These are phyloP conservation scores for Arenaria interpres DNA, from an alignment of 2,113 vertebrate genomes.

Conservation along the genomic window DNA sequence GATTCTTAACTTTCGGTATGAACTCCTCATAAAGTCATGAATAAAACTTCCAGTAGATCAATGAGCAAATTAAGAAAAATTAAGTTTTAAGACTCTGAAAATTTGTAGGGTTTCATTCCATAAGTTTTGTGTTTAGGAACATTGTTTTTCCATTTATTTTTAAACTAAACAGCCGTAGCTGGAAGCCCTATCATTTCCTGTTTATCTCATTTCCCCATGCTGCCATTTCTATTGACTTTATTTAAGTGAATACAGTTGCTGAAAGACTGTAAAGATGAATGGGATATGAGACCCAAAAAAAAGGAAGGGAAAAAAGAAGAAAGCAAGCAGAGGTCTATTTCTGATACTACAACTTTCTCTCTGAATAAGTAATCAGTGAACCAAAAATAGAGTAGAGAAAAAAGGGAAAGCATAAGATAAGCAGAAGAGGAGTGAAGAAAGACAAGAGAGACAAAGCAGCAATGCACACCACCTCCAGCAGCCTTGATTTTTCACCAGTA, in stretches of 20 bases:
- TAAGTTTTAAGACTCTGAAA: neutral
- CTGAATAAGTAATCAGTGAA: neutral
- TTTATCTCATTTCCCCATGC: neutral
- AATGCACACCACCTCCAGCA: neutral
- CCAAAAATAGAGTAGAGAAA: neutral
- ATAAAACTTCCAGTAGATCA: neutral
- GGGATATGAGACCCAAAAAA: neutral
- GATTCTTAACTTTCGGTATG: neutral
- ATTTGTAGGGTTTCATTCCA: neutral
- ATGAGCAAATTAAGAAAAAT: neutral
- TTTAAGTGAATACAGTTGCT: neutral
- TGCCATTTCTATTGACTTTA: neutral
- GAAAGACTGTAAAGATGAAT: neutral
- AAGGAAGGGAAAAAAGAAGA: neutral
- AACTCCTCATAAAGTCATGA: neutral
- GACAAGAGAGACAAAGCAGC: neutral
- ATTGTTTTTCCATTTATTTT: neutral
- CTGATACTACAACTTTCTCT: neutral
- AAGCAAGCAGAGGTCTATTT: neutral
- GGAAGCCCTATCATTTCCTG: neutral
- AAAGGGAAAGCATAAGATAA: neutral
- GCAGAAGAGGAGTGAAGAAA: neutral
- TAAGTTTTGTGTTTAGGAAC: neutral
- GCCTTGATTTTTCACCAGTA: slow-evolving; percentile 21
- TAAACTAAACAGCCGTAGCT: neutral